Conservation (phyloP, 2,888 invertebrate species). For the Drosophila subsilvestris region DNA sequence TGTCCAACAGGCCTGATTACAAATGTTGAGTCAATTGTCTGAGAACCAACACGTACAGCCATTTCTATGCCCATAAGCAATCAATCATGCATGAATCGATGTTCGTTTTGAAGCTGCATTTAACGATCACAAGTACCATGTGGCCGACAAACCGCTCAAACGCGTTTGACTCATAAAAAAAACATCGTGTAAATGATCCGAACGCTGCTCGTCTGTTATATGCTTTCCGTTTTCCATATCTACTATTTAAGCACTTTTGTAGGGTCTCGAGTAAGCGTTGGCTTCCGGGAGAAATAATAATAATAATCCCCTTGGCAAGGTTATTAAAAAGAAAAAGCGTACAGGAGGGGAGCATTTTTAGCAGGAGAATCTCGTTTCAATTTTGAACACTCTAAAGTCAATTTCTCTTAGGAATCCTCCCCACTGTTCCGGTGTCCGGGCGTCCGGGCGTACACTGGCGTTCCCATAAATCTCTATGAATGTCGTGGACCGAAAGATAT, state of each 20-base stretch:
- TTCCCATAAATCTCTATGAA: slow-evolving; percentile 65
- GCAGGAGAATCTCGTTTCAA: slow-evolving; percentile 28
- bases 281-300: neutral
- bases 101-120: no score
- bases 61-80: no score
- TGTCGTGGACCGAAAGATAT: slow-evolving; percentile 52
- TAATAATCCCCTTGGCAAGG: neutral
- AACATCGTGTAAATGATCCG: no score
- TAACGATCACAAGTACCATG: no score
- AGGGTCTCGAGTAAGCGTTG: neutral
- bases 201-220: neutral
- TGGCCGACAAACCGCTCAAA: no score
- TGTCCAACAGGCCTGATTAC: no score
- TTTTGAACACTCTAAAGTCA: slow-evolving; percentile 35
- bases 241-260: neutral
- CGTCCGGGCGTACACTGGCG: neutral
- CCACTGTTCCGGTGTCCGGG: neutral
- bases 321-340: neutral
- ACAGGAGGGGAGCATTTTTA: slow-evolving; percentile 9
- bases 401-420: slow-evolving; percentile 23
- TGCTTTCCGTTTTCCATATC: neutral
- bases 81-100: no score
- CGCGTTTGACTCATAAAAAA: no score
- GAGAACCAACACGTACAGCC: no score
- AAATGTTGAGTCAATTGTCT: no score